phyloP scores from a whole-genome alignment of 2,113 vertebrate species.

The Nesogale talazaci region DNA sequence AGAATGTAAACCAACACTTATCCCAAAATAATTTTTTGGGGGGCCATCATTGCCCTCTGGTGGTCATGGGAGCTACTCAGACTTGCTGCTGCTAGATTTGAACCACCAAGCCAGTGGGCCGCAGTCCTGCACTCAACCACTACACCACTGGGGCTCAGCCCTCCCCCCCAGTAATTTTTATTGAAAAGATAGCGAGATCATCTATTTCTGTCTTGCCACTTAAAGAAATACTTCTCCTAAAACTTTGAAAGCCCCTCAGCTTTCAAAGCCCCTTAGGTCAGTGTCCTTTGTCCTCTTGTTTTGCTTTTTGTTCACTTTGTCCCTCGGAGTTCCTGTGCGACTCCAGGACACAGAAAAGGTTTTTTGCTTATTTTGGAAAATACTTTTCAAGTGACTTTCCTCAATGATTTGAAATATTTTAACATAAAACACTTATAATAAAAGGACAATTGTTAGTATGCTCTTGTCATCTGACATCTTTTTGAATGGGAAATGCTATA shows the following conservation, averaged over 20 bases:
- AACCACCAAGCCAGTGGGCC: no score
- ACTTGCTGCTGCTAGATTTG: no score
- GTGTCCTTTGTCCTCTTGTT: constrained; percentile 47
- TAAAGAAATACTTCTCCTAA: not conserved
- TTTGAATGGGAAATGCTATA: constrained; percentile 19
- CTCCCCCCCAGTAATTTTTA: no score
- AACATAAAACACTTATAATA: not conserved
- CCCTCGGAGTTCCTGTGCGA: not conserved
- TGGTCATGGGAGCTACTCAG: no score
- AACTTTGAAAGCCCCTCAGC: not conserved
- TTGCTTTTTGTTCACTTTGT: constrained; percentile 33
- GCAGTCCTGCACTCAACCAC: no score
- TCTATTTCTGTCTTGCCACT: not conserved
- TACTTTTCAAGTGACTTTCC: constrained; percentile 1
- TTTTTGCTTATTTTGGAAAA: constrained; percentile 29
- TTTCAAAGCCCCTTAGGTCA: not conserved
- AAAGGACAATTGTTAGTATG: not conserved
- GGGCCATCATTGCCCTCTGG: no score
- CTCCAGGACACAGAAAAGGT: constrained; percentile 32
- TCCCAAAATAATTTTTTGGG: constrained; percentile 33
- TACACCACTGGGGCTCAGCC: no score
- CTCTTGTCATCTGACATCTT: not conserved
- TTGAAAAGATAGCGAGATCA: constrained; percentile 12
- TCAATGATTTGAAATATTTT: constrained; percentile 38
- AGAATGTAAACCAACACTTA: constrained; percentile 13